Evolutionary conservation across 2,113 vertebrate genomes (phyloP).

Genomic region (Microtus richardsoni): DNA sequence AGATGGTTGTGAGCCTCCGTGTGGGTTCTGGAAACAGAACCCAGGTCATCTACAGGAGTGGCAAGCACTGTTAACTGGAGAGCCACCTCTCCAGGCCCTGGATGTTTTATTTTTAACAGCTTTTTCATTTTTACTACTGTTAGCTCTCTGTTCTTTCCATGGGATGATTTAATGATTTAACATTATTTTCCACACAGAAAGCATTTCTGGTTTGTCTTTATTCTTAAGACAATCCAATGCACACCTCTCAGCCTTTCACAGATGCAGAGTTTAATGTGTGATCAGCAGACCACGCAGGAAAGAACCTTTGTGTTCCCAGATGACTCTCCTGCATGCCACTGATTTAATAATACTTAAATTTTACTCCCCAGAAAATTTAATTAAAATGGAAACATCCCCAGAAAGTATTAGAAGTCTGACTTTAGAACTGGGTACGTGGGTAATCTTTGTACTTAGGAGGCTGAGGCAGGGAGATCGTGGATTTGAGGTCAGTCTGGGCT

Average conservation of each 20-base stretch:
- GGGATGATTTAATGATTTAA: neutral
- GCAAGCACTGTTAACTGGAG: neutral
- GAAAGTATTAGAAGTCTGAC: neutral
- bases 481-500: neutral
- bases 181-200: neutral
- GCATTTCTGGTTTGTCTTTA: slow-evolving; percentile 6
- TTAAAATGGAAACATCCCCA: slow-evolving; percentile 28
- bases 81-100: neutral
- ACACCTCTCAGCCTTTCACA: neutral
- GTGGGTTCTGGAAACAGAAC: neutral
- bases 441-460: neutral
- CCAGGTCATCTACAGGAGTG: neutral
- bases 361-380: slow-evolving; percentile 1
- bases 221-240: neutral
- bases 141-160: neutral
- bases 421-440: neutral
- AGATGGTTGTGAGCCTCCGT: neutral
- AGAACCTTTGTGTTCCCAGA: neutral
- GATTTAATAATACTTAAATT: neutral
- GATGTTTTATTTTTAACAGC: neutral
- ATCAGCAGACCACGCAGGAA: neutral
- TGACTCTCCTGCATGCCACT: neutral
- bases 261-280: neutral
- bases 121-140: neutral
- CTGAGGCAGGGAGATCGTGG: neutral